Evolutionary conservation across 2,888 invertebrate genomes (phyloP).

Genomic region (Podabrus alpinus): DNA sequence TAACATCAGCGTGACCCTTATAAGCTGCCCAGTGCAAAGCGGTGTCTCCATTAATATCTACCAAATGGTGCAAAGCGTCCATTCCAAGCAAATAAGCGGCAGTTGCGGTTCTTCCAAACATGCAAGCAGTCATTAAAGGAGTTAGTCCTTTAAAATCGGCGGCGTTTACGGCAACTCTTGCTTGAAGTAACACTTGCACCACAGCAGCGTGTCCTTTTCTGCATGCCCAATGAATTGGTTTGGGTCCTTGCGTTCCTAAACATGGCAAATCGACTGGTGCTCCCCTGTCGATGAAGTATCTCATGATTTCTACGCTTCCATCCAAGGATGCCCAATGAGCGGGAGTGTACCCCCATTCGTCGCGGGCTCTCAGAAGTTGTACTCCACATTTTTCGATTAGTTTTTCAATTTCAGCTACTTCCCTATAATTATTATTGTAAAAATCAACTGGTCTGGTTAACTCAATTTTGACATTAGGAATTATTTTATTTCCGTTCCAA

Average conservation of each 20-base stretch:
- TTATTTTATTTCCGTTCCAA: not conserved
- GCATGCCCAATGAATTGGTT: conserved; percentile 94
- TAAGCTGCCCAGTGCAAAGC: conserved; percentile 95
- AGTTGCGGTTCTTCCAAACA: conserved; percentile 90
- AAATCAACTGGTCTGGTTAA: not conserved
- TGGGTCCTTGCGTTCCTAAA: conserved; percentile 84
- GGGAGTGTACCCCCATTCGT: conserved; percentile 91
- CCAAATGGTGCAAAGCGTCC: conserved; percentile 83
- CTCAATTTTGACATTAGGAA: not conserved
- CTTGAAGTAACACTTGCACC: conserved; percentile 77
- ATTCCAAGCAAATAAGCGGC: conserved; percentile 89
- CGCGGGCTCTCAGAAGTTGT: conserved; percentile 77
- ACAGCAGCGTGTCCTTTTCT: conserved; percentile 89
- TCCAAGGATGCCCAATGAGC: conserved; percentile 92
- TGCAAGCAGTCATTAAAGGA: conserved; percentile 89
- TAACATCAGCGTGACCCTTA: conserved; percentile 88
- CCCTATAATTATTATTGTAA: conserved; percentile 58
- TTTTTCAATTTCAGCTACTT: conserved; percentile 81
- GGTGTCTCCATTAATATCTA: conserved; percentile 91
- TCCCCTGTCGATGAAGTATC: conserved; percentile 81
- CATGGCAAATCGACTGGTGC: conserved; percentile 87
- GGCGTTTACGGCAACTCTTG: conserved; percentile 86
- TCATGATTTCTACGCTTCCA: conserved; percentile 87
- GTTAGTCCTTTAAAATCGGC: conserved; percentile 89
- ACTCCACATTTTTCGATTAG: conserved; percentile 81